Base-by-base conservation (phyloP, 2,888 invertebrate genomes). In the Orthosia cruda region DNA sequence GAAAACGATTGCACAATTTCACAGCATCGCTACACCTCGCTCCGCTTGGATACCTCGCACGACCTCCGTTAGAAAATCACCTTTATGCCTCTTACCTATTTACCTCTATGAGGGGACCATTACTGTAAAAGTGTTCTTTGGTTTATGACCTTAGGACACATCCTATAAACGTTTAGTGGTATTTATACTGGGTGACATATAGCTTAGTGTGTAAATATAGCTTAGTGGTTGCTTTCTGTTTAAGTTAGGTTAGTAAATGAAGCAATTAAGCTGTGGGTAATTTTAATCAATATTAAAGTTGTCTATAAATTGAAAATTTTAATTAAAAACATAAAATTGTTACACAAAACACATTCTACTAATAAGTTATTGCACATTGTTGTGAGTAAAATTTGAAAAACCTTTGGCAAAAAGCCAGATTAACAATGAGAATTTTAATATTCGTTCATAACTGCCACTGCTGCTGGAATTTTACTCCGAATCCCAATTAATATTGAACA, bases 71-170 rank as follows among this genome's bases (percentile, higher is more conserved):
- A 7, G 32, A 32, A 32, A 32, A 32, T 5, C 32, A 32, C 32
- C 32, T 32, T 32, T 32, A 32, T 32, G 23, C 63, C 23, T n/a
- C 40, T 50, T 20, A 45, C 18, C 20, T 55, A 64, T 77, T 80
- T 65, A 52, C 57, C 23, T 55, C 40, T 47, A 57, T 12, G 50
- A 77, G 32, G 49, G 13, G 52, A 58, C 85, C 74, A 58, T 71
- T 74, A 73, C 40, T 59, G 65, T 74, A 70, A 68, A 78, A 80
- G 67, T 73, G 76, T 68, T 63, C 70, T 72, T 76, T 76, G 64
- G 68, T 58, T 70, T 69, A 74, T 55, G 55, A 54, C 49, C 23
- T 16, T n/a, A 58, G 66, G 65, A 69, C 64, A 84, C 55, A 77
- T 52, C 67, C 26, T 69, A 61, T 71, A 68, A 85, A 74, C 52